These are phyloP conservation scores for Apistogramma diplotaenia DNA, from an alignment of 2,113 vertebrate species.

Conservation along the genomic window DNA sequence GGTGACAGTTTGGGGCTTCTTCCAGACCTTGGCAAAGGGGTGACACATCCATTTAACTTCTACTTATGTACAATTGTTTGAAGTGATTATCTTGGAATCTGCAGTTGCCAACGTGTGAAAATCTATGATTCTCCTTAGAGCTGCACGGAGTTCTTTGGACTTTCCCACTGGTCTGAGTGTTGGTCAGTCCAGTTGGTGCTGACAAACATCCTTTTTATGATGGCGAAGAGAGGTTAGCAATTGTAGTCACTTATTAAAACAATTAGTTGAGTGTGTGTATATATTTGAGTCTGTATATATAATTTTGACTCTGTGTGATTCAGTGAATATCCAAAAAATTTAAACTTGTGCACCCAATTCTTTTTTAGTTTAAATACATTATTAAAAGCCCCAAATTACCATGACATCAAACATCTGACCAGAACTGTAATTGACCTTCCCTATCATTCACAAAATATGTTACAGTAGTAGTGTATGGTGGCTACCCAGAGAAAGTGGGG, in stretches of 20 bases:
- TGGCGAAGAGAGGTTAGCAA: background rate
- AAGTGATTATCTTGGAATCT: background rate
- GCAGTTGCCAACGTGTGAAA: background rate
- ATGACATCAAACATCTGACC: background rate
- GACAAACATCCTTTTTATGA: background rate
- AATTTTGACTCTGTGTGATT: background rate
- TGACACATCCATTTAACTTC: background rate
- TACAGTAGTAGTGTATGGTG: conserved; percentile 6
- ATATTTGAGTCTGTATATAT: background rate
- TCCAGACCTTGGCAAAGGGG: background rate
- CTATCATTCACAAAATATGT: conserved; percentile 2
- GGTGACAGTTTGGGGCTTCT: background rate
- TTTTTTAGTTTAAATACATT: background rate
- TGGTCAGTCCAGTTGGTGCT: background rate
- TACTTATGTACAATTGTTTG: background rate
- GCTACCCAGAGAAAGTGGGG: conserved; percentile 9
- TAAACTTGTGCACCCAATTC: too few relatives aligned
- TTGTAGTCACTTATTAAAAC: background rate
- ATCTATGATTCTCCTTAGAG: too few relatives aligned
- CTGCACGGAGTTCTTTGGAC: background rate
- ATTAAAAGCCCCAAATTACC: background rate
- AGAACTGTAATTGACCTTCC: conserved; percentile 7
- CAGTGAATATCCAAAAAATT: background rate
- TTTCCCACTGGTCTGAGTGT: background rate
- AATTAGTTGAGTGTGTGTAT: background rate